Conservation (phyloP, 2,888 invertebrate genomes). For the Arrhopalites spinosus region DNA sequence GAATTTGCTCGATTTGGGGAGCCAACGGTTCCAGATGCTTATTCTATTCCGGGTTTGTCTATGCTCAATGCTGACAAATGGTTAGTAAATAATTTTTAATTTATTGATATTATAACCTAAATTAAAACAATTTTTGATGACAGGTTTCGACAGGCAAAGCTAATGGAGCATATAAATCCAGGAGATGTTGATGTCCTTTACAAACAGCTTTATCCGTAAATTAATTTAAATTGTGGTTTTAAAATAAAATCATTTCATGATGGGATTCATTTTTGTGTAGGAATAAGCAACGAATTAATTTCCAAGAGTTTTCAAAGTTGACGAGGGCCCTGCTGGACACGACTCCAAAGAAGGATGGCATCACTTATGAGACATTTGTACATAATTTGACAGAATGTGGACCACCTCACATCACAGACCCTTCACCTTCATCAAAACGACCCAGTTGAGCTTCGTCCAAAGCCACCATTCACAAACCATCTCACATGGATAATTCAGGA, state of each 20-base stretch:
- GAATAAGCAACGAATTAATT: slow-evolving; percentile 1
- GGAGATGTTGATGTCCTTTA: slow-evolving; percentile 22
- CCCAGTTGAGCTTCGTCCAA: too few species aligned
- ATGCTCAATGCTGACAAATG: slow-evolving; percentile 20
- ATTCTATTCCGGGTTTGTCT: not conserved
- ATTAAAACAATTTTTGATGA: too few species aligned
- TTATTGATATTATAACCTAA: too few species aligned
- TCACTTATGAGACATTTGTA: not conserved
- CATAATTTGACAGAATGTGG: not conserved
- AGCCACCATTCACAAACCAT: too few species aligned
- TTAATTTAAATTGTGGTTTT: not conserved
- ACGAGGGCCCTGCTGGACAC: not conserved
- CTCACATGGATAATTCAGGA: too few species aligned
- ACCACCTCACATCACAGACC: not conserved
- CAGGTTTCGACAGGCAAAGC: slow-evolving; percentile 7
- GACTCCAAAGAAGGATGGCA: not conserved
- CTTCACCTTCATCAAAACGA: too few species aligned
- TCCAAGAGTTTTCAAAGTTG: slow-evolving; percentile 8
- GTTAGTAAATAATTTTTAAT: too few species aligned
- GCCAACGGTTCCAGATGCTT: not conserved
- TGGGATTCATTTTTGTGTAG: not conserved
- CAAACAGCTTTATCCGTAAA: slow-evolving; percentile 24
- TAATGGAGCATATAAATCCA: not conserved
- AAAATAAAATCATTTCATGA: not conserved
- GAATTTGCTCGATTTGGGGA: slow-evolving; percentile 24